These are phyloP conservation scores for Tragelaphus eurycerus DNA, from an alignment of 2,797 vertebrate genomes.

Conservation along the genomic window DNA sequence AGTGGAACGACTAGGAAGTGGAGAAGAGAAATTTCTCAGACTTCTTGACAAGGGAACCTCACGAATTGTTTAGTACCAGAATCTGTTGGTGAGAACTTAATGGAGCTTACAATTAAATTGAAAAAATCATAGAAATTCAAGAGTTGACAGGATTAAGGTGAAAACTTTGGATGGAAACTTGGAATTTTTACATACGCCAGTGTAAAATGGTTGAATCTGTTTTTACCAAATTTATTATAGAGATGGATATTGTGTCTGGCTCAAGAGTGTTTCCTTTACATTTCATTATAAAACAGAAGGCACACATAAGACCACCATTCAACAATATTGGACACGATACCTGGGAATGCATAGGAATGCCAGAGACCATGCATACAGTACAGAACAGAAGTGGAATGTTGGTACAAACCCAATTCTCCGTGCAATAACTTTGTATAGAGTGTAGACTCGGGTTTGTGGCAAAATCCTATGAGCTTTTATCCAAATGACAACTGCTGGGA, in stretches of 20 bases:
- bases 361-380: neutral
- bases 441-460: neutral
- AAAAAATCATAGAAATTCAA: neutral
- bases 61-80: neutral
- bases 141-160: neutral
- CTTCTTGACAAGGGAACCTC: neutral
- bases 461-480: neutral
- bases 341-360: neutral
- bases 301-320: neutral
- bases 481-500: neutral
- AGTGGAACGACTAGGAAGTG: too few species aligned
- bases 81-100: neutral
- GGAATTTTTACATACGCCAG: neutral
- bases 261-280: neutral
- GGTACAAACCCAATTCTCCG: neutral
- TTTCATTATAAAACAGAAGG: neutral
- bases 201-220: neutral
- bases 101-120: neutral
- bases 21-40: neutral
- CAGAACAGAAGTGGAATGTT: neutral
- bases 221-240: neutral
- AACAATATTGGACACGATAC: neutral
- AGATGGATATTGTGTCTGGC: neutral
- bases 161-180: neutral
- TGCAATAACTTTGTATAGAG: neutral